A percentile compares a stretch with the other conserved stretches of the same genome.
Evolutionary conservation across 2,113 vertebrate species (phyloP).

Genomic region (Myocastor coypus): DNA sequence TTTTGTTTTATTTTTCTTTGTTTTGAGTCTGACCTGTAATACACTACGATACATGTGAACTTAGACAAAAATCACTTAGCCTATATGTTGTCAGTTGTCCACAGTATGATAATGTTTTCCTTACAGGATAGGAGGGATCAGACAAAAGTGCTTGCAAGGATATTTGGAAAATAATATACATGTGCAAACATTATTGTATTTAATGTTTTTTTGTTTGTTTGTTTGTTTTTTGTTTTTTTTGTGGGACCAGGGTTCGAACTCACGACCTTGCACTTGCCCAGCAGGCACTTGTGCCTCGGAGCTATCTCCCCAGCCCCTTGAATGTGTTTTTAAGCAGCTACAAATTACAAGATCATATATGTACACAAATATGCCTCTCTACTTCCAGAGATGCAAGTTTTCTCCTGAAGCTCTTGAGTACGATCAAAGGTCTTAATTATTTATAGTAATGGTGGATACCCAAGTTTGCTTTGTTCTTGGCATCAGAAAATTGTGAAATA

Average conservation of each 20-base stretch:
- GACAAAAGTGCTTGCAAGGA: neutral
- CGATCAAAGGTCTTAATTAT: neutral
- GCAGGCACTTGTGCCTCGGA: no score
- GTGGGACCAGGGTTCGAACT: no score
- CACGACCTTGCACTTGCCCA: no score
- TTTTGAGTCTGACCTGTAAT: neutral
- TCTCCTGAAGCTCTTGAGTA: neutral
- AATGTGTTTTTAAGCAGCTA: constrained; percentile 4
- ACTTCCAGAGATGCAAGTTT: neutral
- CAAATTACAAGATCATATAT: neutral
- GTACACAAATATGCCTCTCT: neutral
- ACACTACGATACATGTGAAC: neutral
- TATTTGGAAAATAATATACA: neutral
- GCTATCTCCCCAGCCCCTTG: no score
- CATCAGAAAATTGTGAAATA: neutral
- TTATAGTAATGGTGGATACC: neutral
- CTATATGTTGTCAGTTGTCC: neutral
- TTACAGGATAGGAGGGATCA: neutral
- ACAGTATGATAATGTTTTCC: neutral
- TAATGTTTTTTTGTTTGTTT: constrained; percentile 14
- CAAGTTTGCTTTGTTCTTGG: neutral
- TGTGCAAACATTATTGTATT: neutral
- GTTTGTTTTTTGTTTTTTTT: no score
- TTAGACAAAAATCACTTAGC: neutral
- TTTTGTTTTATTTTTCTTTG: neutral